Evolutionary conservation across 2,888 invertebrate genomes (phyloP).

Genomic region (Ashinkailepas kermadecensis): DNA sequence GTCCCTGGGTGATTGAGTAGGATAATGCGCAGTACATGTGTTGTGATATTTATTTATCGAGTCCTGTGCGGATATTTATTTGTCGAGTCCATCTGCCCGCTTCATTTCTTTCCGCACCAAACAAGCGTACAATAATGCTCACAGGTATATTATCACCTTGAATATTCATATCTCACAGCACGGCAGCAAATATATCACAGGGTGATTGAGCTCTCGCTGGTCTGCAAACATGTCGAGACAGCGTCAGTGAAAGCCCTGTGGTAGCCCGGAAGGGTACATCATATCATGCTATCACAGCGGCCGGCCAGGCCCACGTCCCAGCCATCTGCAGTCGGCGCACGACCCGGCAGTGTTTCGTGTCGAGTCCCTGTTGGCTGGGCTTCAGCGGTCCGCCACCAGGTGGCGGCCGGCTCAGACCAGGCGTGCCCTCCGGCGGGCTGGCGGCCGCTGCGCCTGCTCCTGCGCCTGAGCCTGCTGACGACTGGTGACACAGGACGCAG

Average conservation of each 20-base stretch:
- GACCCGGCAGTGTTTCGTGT: no score
- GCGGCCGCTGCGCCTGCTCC: neutral
- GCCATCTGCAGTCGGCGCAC: neutral
- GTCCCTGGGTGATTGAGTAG: no score
- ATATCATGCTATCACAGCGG: neutral
- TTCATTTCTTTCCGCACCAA: no score
- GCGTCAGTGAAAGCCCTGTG: neutral
- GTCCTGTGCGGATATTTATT: no score
- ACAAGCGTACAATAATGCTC: no score
- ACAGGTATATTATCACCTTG: neutral
- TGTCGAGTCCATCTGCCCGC: no score
- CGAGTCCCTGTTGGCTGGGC: no score
- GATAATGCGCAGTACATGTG: no score
- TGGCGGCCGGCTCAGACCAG: neutral
- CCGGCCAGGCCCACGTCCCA: neutral
- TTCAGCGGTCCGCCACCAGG: no score
- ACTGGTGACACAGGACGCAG: neutral
- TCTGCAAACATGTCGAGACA: neutral
- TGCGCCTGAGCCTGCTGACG: neutral
- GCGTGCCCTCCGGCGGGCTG: neutral
- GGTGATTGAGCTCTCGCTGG: neutral
- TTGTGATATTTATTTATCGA: no score
- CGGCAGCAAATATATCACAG: neutral
- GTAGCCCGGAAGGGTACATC: neutral
- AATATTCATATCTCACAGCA: neutral